phyloP scores from a whole-genome alignment of 2,113 vertebrate genomes.

The Carollia perspicillata region DNA sequence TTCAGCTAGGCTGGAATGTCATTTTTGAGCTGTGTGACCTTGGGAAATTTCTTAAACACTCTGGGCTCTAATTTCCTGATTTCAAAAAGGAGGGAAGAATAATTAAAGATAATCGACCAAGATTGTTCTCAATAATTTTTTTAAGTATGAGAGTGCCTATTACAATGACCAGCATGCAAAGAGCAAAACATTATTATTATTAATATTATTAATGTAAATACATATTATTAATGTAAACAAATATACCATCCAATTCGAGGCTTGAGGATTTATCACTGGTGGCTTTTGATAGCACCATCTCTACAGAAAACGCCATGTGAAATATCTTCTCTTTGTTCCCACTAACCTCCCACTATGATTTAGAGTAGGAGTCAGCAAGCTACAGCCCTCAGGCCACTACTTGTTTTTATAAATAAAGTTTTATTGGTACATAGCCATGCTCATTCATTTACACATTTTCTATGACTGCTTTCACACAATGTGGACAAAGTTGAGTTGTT shows the following conservation, averaged over 20 bases:
- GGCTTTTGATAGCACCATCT: neutral
- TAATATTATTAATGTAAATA: neutral
- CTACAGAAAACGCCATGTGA: neutral
- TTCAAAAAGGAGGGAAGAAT: neutral
- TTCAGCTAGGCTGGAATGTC: neutral
- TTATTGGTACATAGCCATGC: neutral
- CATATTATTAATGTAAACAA: neutral
- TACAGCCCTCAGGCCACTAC: neutral
- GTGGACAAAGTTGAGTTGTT: neutral
- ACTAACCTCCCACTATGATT: neutral
- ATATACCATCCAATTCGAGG: neutral
- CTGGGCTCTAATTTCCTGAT: neutral
- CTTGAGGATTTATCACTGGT: neutral
- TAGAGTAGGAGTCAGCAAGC: neutral
- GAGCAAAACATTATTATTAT: neutral
- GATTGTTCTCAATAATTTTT: neutral
- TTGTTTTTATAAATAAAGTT: neutral
- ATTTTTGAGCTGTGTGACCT: neutral
- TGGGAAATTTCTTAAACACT: neutral
- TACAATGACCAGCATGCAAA: neutral
- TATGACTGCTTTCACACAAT: neutral
- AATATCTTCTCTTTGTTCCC: neutral
- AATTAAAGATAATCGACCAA: neutral
- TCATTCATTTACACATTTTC: neutral
- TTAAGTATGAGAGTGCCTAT: neutral